These are phyloP conservation scores for Mobula birostris DNA, from an alignment of 2,113 vertebrate genomes.

Conservation along the genomic window DNA sequence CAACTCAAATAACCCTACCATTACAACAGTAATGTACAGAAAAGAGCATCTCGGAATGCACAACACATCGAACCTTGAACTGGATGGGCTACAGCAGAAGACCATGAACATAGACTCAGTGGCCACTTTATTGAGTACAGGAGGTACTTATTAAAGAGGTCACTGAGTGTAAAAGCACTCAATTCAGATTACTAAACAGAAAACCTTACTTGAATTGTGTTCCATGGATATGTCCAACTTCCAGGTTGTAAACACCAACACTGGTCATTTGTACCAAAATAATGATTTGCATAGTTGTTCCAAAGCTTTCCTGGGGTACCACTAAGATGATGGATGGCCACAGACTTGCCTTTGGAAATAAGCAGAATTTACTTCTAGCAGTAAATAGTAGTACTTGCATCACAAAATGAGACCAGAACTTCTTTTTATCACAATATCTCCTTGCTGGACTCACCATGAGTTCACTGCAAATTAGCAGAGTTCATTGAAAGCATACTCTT, in stretches of 20 bases:
- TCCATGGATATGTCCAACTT: conserved; percentile 67
- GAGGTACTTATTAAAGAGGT: too few relatives aligned
- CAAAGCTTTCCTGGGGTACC: conserved; percentile 65
- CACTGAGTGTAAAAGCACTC: too few relatives aligned
- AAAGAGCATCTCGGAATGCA: too few relatives aligned
- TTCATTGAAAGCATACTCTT: neutral
- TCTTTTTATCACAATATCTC: neutral
- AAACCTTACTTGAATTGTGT: conserved; percentile 57
- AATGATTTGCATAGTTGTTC: conserved; percentile 67
- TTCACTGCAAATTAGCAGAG: neutral
- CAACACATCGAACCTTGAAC: too few relatives aligned
- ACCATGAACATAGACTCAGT: too few relatives aligned
- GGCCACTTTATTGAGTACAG: too few relatives aligned
- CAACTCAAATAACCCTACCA: too few relatives aligned
- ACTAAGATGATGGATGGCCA: conserved; percentile 73
- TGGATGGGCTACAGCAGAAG: too few relatives aligned
- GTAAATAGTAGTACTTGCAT: neutral
- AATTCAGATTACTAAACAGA: neutral
- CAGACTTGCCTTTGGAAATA: conserved; percentile 60
- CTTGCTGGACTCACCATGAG: too few relatives aligned
- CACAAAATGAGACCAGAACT: neutral
- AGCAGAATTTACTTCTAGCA: neutral
- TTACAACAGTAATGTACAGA: too few relatives aligned
- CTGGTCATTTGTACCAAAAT: conserved; percentile 70
- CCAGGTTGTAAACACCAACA: conserved; percentile 65